Evolutionary conservation across 1,140 invertebrate genomes (phyloP).

Genomic region (Drosophila lacertosa): DNA sequence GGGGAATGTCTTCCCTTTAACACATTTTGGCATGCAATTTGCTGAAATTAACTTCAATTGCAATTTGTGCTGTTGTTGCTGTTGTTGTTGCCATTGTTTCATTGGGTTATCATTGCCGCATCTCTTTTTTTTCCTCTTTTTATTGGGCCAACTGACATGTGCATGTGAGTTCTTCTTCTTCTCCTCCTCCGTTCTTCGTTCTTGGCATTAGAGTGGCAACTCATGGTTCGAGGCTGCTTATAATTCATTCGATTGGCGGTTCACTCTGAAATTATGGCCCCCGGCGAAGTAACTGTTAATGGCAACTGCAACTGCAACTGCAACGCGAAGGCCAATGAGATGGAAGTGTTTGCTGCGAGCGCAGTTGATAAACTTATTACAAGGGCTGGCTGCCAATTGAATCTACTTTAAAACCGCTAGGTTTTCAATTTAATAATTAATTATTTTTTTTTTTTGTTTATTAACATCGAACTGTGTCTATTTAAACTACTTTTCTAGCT

Average conservation of each 20-base stretch:
- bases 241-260: constrained; percentile 33
- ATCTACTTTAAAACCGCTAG: neutral
- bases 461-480: too few relatives aligned
- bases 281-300: constrained; percentile 57
- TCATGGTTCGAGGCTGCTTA: constrained; percentile 34
- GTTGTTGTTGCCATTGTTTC: constrained; percentile 34
- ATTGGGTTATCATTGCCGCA: constrained; percentile 71
- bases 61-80: constrained; percentile 56
- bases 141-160: constrained; percentile 62
- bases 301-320: constrained; percentile 58
- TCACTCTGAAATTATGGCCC: constrained; percentile 44
- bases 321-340: constrained; percentile 38
- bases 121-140: constrained; percentile 40
- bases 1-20: constrained; percentile 81
- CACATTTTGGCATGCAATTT: constrained; percentile 84
- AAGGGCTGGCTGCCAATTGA: neutral
- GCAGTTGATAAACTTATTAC: constrained; percentile 4
- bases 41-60: constrained; percentile 84
- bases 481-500: too few relatives aligned
- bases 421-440: too few relatives aligned
- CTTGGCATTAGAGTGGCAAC: constrained; percentile 64
- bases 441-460: too few relatives aligned
- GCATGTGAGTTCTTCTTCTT: constrained; percentile 34
- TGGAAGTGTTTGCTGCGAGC: neutral
- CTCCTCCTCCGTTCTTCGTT: too few relatives aligned